Conservation (phyloP, 2,797 vertebrate genomes). For the Lagorchestes hirsutus region DNA sequence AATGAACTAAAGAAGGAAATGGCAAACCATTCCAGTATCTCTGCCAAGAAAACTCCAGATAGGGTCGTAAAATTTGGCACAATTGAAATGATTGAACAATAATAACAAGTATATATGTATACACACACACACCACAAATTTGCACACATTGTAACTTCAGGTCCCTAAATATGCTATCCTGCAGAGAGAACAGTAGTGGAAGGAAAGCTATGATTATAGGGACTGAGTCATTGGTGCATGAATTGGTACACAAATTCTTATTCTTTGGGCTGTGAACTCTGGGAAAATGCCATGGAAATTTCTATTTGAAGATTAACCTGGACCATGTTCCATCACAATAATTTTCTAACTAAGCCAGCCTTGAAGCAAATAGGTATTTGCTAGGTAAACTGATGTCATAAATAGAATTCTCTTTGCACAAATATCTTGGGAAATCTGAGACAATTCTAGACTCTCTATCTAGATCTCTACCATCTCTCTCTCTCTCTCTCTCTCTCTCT, state of each 20-base stretch:
- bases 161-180: background rate
- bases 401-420: background rate
- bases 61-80: background rate
- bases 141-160: background rate
- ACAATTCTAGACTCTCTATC: background rate
- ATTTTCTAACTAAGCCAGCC: background rate
- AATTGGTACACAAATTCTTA: background rate
- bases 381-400: conserved; percentile 4
- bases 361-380: background rate
- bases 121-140: background rate
- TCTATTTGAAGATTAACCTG: background rate
- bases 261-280: background rate
- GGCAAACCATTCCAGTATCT: background rate
- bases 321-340: background rate
- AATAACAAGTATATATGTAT: background rate
- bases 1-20: background rate
- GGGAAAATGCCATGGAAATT: background rate
- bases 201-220: background rate
- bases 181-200: background rate
- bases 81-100: background rate
- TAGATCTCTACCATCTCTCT: background rate
- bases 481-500: too few relatives aligned
- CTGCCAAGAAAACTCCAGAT: background rate
- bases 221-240: background rate
- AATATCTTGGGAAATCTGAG: background rate